Conservation (phyloP, 2,113 vertebrate genomes). For the Furnarius figulus region DNA sequence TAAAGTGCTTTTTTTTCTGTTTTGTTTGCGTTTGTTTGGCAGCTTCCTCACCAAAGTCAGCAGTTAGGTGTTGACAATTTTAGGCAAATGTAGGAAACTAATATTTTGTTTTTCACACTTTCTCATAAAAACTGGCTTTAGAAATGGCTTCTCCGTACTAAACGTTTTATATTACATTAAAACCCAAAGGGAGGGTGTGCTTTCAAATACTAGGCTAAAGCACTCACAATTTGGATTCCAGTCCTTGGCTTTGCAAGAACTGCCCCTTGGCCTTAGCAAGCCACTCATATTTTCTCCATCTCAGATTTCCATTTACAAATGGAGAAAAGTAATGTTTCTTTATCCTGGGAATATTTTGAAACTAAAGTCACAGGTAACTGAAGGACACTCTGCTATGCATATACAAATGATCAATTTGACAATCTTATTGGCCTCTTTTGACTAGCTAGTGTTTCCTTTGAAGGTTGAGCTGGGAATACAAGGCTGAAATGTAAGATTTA, state of each 20-base stretch:
- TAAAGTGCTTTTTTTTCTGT: not conserved
- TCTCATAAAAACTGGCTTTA: not conserved
- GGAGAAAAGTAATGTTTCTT: not conserved
- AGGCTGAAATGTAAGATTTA: constrained; percentile 21
- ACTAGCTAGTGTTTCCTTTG: constrained; percentile 39
- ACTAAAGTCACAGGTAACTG: not conserved
- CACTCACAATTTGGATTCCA: not conserved
- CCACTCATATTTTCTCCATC: not conserved
- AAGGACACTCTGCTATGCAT: not conserved
- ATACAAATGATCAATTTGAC: not conserved
- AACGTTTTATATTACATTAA: not conserved
- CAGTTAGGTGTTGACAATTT: not conserved
- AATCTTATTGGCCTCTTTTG: not conserved
- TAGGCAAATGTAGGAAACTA: not conserved
- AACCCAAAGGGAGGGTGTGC: not conserved
- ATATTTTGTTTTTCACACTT: not conserved
- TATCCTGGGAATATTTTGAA: constrained; percentile 12
- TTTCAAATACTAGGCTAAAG: not conserved
- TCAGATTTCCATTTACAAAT: not conserved
- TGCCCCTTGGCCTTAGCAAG: not conserved
- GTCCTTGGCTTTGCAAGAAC: not conserved
- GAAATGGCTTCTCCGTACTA: not conserved
- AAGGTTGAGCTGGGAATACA: constrained; percentile 4
- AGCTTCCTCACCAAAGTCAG: not conserved
- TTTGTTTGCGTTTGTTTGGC: not conserved